Base-by-base conservation (phyloP, 2,113 vertebrate species). In the Tilapia sparmanii region DNA sequence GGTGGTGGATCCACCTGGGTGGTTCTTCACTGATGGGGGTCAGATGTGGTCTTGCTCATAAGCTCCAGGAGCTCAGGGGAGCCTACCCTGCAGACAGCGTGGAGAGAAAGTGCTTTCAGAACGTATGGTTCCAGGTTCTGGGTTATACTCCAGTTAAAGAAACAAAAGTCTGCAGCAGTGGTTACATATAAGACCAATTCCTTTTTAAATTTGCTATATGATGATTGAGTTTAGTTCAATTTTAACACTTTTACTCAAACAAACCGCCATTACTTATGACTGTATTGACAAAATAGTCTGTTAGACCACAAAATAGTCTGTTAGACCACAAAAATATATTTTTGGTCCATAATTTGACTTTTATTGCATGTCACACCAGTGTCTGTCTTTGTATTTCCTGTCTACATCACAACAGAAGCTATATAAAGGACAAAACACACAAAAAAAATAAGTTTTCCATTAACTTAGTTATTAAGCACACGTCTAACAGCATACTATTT, bases 21-120 rank as follows among this genome's bases (percentile, higher is more conserved):
- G 95, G 95, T 93, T 95, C 89, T 92, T 84, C 91, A 83, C 93
- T 95, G 95, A 95, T 94, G 93, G 94, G 92, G 95, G 95, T 95
- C 95, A 96, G 93, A 94, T 95, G 94, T 94, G 94, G 89, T 86
- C 93, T 93, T 84, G 86, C 91, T 92, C 87, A 83, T 33, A 16
- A 90, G 93, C 90, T 93, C 86, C 88, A 86, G 86, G 54, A 94
- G 93, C 91, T 94, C 90, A 84, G 85, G 90, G 91, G 90, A 93
- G 83, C 81, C 83, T 82, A 82, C 78, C 80, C 84, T 61, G 86
- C 86, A 87, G 89, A 88, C 87, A 24, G 86, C 18, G 47, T 84
- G 89, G 63, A 91, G 85, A 88, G 59, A 92, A 71, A 89, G 85
- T 31, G 71, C 84, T 89, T 40, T 86, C 50, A 87, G 85, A 90